Conservation (phyloP, 1,140 invertebrate species). For the Cecropterus lyciades region DNA sequence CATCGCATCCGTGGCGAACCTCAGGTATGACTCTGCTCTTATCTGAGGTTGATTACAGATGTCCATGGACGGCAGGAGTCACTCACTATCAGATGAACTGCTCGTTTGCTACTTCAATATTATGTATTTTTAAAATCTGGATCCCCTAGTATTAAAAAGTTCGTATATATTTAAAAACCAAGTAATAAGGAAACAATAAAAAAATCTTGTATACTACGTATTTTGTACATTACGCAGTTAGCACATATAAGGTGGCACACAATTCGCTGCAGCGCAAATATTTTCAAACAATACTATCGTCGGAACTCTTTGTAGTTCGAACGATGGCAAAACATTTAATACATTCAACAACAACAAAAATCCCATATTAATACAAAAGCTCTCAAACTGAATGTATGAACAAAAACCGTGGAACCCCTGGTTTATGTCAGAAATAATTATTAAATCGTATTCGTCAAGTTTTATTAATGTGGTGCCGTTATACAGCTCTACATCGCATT, state of each 20-base stretch:
- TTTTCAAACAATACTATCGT: background rate
- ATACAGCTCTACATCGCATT: conserved; percentile 33
- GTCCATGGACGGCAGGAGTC: no score
- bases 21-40: no score
- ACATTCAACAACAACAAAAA: conserved; percentile 14
- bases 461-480: conserved; percentile 14
- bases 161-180: no score
- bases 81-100: no score
- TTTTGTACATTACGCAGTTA: background rate
- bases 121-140: no score
- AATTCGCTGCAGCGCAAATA: conserved; percentile 1
- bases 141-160: no score
- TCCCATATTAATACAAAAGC: conserved; percentile 6
- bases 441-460: conserved; percentile 20
- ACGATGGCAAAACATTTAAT: background rate
- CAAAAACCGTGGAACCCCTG: conserved; percentile 6
- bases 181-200: no score
- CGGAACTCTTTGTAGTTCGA: conserved; percentile 3
- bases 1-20: no score
- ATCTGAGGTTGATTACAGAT: no score
- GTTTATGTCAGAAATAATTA: conserved; percentile 16
- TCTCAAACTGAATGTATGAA: background rate
- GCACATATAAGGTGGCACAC: background rate
- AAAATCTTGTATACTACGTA: no score
- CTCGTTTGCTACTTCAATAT: no score